Evolutionary conservation across 2,113 vertebrate genomes (phyloP), one percentile per base, ranked within the genome.

Genomic region (Grammomys dolichurus): DNA sequence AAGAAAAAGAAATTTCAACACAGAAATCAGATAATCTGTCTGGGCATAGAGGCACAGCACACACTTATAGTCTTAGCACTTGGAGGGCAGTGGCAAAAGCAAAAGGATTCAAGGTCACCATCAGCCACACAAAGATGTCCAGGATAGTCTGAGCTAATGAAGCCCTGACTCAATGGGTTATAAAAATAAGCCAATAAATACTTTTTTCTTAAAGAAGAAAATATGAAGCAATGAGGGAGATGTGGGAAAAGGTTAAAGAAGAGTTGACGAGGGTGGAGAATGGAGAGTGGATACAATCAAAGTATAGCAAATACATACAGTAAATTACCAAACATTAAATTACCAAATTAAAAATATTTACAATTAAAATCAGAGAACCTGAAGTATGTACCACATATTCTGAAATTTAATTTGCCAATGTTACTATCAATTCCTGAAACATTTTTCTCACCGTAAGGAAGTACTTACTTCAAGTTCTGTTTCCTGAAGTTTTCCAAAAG

Each of bases 381-480:
- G 95, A 76, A 76, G 0, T 70, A 76, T 43, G 3, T 87, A 48
- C 4, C 22, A 36, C 73, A 19, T 22, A 91, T 76, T 65, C 33
- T 80, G 5, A 80, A 85, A 91, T 91, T 78, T 56, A 14, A 84
- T 28, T 91, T 91, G 75, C 7, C 11, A 77, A 28, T 69, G 31
- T 33, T 60, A 67, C 65, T 46, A 20, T 77, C 40, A 94, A 69
- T 1, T 91, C 13, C 90, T 54, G 22, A 90, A 87, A 54, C 46
- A 82, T 60, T 90, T 96, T 96, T 77, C 36, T 46, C 5, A 78
- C 40, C 3, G 69, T 51, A 87, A 78, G n/a, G 3, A 92, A 75
- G 7, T 46, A 73, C 91, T 24, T 20, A n/a, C 40, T 84, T 77
- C 77, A 96, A 85, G n/a, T 89, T 87, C 5, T 78, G 2, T 60